A percentile compares a stretch with the other conserved stretches of the same genome.
Conservation (phyloP, 2,113 vertebrate species). For the Phalacrocorax pelagicus region DNA sequence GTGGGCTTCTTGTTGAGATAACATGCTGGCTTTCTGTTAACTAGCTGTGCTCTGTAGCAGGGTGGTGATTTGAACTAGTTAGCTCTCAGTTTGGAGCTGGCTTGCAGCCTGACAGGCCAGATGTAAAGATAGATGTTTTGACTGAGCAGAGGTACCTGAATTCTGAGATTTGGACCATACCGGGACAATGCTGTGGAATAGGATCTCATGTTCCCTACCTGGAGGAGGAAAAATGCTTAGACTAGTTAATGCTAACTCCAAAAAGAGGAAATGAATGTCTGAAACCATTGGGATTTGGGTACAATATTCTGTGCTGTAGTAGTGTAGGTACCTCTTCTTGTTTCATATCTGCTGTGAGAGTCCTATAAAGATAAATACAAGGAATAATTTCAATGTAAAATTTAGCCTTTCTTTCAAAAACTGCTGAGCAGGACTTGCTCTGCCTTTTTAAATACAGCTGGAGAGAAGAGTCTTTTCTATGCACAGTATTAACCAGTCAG, state of each 20-base stretch:
- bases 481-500: background rate
- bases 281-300: background rate
- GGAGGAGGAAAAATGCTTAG: background rate
- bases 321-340: background rate
- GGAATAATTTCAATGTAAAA: background rate
- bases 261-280: background rate
- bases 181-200: background rate
- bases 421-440: background rate
- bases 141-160: background rate
- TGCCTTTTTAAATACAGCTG: background rate
- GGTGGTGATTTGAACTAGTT: background rate
- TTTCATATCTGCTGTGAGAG: background rate
- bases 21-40: background rate
- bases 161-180: background rate
- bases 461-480: background rate
- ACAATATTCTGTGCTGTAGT: background rate
- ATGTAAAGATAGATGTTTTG: background rate
- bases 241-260: background rate
- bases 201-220: background rate
- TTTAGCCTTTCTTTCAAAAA: background rate
- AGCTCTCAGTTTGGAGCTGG: background rate
- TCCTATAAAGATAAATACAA: background rate
- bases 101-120: background rate
- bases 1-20: fast-evolving
- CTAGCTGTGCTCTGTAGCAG: background rate